Conservation (phyloP, 2,797 vertebrate genomes). For the Agapornis canus region DNA sequence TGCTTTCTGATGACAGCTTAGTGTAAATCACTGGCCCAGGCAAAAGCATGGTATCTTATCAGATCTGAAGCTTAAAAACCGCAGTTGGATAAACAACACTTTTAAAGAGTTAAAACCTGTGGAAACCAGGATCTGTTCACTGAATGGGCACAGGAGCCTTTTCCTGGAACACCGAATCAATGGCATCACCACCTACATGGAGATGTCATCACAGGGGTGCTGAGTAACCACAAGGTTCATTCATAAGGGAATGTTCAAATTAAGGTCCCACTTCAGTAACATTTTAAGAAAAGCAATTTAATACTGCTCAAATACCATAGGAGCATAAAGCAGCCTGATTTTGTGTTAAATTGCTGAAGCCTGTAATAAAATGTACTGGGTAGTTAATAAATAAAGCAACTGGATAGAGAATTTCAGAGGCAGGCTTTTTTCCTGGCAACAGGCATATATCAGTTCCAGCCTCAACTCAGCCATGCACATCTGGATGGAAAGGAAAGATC, state of each 20-base stretch:
- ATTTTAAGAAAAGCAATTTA: not conserved
- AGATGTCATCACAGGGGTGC: not conserved
- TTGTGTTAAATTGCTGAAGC: not conserved
- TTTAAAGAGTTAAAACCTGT: not conserved
- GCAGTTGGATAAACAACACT: rapidly evolving
- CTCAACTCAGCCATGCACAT: not conserved
- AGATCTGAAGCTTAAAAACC: not conserved
- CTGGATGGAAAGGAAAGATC: constrained; percentile 23
- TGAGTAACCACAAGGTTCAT: not conserved
- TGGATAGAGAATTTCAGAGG: not conserved
- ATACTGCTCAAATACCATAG: not conserved
- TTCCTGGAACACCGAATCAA: not conserved
- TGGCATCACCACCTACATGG: not conserved
- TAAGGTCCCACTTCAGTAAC: not conserved
- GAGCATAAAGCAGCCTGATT: not conserved
- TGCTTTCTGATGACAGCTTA: not conserved
- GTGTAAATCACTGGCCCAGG: not conserved
- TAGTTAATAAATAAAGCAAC: constrained; percentile 13
- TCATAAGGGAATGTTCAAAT: not conserved
- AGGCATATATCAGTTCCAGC: not conserved
- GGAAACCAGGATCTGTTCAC: not conserved
- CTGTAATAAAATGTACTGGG: not conserved
- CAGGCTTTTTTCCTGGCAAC: not conserved
- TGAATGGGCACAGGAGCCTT: not conserved
- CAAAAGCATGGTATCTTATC: not conserved